Conservation (phyloP, 2,797 vertebrate genomes). For the Parambassis ranga region DNA sequence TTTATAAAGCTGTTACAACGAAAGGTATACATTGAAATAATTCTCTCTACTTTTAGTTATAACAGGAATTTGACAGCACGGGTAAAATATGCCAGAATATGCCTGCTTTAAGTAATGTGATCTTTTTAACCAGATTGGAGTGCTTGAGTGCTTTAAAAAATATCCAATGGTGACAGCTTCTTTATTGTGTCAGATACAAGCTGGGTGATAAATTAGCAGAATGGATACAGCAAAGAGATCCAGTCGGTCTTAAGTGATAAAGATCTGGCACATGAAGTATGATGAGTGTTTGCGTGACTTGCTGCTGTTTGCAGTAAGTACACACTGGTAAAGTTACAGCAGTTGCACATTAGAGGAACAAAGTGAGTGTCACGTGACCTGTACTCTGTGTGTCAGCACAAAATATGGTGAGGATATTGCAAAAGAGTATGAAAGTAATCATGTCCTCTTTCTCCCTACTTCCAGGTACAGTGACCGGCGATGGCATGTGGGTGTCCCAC, state of each 20-base stretch:
- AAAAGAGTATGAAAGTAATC: not conserved
- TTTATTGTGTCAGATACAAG: no score
- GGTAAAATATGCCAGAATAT: no score
- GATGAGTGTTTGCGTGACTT: slow-evolving; percentile 6
- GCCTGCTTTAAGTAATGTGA: no score
- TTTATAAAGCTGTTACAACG: no score
- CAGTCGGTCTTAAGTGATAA: not conserved
- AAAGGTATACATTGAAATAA: no score
- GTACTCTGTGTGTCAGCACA: not conserved
- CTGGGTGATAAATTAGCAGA: no score
- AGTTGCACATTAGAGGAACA: slow-evolving; percentile 23
- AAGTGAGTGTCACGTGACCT: not conserved
- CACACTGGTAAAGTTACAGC: not conserved
- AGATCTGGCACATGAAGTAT: not conserved
- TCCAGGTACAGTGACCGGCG: slow-evolving; percentile 86
- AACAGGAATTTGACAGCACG: no score
- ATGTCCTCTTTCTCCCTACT: not conserved
- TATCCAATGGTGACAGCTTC: no score
- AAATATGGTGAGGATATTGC: not conserved
- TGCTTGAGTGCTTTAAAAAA: no score
- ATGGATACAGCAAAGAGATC: no score
- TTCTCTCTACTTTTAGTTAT: no score
- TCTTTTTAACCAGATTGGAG: no score
- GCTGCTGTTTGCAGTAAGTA: slow-evolving; percentile 2
- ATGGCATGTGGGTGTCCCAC: slow-evolving; percentile 93